Base-by-base conservation (phyloP, 1,140 invertebrate genomes). In the Eufriesea mexicana region DNA sequence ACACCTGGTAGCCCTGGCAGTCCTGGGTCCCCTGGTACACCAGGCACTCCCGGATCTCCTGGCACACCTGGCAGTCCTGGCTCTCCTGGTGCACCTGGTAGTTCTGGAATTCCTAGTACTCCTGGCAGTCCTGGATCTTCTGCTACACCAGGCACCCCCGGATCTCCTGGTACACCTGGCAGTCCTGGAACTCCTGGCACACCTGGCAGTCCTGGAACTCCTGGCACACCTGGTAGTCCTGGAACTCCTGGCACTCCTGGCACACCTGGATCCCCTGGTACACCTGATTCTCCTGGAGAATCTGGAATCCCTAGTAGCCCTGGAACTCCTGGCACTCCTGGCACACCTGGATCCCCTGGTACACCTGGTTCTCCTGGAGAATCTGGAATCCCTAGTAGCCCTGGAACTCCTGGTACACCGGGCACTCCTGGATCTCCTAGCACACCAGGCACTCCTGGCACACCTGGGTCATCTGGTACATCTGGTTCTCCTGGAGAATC, bases 201-300 rank as follows among this genome's bases (percentile, higher is more conserved):
- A 0, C 64, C 72, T 2, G 80, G 71, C 0, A 67, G 2, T 9
- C 28, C 61, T 0, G 71, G 79, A 0, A n/a, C n/a, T 1, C 57
- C 81, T 64, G 62, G 62, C 2, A 42, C 0, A 20, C 18, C 62
- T 42, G 62, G 16, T 5, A 20, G 16, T 10, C 18, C 28, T 9
- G 62, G 62, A 25, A 61, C 1, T 2, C 95, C 95, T 87, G 96
- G 96, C 57, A 95, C 96, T 86, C 93, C 95, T 20, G 96, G 77
- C 18, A 71, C 79, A 42, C 35, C 82, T 62, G 77, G 79, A 10
- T 68, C 84, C 0, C 55, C 77, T 0, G 59, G 55, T 12, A 54
- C 67, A 10, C 35, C 89, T 28, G 86, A n/a, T n/a, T n/a, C n/a
- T n/a, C n/a, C n/a, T n/a, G n/a, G n/a, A n/a, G n/a, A n/a, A n/a